Percentiles rank a stretch among this genome's conserved stretches.
Evolutionary conservation across 2,888 invertebrate species (phyloP).

Genomic region (Pandemis heparana): DNA sequence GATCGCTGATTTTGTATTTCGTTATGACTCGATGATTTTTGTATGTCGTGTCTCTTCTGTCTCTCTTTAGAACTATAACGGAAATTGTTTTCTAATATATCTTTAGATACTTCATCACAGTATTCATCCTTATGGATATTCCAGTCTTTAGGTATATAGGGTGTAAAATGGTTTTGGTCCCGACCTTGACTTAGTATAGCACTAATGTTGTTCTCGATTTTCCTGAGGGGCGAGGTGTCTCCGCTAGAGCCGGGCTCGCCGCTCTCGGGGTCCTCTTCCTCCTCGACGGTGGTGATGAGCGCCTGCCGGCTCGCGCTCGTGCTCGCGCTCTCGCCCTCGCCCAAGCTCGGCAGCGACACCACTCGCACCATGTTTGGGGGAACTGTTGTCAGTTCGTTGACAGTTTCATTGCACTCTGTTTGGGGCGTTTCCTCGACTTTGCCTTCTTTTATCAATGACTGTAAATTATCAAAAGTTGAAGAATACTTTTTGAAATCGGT

Average conservation of each 20-base stretch:
- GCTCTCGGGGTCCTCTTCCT: constrained; percentile 86
- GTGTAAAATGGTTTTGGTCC: constrained; percentile 83
- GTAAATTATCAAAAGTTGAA: constrained; percentile 91
- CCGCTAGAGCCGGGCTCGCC: constrained; percentile 86
- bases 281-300: constrained; percentile 89
- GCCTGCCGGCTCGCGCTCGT: constrained; percentile 86
- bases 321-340: constrained; percentile 75
- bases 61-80: constrained; percentile 84
- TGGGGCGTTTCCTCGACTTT: constrained; percentile 85
- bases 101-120: constrained; percentile 83
- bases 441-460: constrained; percentile 90
- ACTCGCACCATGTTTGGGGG: constrained; percentile 89
- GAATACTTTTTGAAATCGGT: constrained; percentile 90
- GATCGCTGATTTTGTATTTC: constrained; percentile 85
- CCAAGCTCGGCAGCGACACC: constrained; percentile 88
- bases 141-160: constrained; percentile 85
- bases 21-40: constrained; percentile 87
- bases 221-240: constrained; percentile 88
- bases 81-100: constrained; percentile 82
- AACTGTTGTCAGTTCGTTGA: constrained; percentile 87
- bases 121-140: constrained; percentile 86
- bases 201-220: constrained; percentile 90
- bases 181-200: constrained; percentile 87
- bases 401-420: constrained; percentile 84
- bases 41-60: constrained; percentile 85